Evolutionary conservation across 2,113 vertebrate species (phyloP), one percentile per base, ranked within the genome.

Genomic region (Xiphophorus hellerii): DNA sequence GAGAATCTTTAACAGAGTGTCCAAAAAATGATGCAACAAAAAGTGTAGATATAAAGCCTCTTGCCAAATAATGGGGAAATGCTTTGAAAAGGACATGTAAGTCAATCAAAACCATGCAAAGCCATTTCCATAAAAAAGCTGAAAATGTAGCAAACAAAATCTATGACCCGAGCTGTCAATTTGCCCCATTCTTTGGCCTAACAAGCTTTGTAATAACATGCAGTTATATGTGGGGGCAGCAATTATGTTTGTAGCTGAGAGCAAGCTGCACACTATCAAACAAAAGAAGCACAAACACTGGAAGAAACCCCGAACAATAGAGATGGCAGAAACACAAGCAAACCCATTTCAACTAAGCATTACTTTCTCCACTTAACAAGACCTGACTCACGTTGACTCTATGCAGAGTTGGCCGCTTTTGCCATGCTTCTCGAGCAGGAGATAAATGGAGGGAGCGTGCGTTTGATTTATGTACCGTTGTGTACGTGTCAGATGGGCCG

Each of bases 401-500:
- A 88, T 88, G 88, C 90, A 90, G 90, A 90, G 89, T 87, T 80
- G 80, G 81, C 74, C 69, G 85, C 90, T 87, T 89, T 93, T 89
- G 69, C 78, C 48, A 61, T 35, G n/a, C 68, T 66, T 89, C 83
- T 79, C 71, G 84, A 85, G 89, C 67, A 88, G 87, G 90, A 93
- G 92, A 94, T 94, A 92, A 94, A 91, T 86, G 80, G 78, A 83
- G 71, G 15, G 71, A 79, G 84, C 51, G 83, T 35, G 89, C 62
- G 71, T 90, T 93, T 94, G 94, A 95, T 95, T 95, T 95, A 95
- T 94, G 93, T 93, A 88, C 92, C 85, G 89, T 91, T 94, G 92
- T 93, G 92, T 92, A 82, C 76, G 66, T 93, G 92, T 93, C 93
- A 94, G 81, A 62, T 77, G 72, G 51, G 86, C 81, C 54, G 35